Percentiles rank a stretch among this genome's conserved stretches.
These are phyloP conservation scores for Otolemur crassicaudatus DNA, from an alignment of 2,797 vertebrate species.

Conservation along the genomic window DNA sequence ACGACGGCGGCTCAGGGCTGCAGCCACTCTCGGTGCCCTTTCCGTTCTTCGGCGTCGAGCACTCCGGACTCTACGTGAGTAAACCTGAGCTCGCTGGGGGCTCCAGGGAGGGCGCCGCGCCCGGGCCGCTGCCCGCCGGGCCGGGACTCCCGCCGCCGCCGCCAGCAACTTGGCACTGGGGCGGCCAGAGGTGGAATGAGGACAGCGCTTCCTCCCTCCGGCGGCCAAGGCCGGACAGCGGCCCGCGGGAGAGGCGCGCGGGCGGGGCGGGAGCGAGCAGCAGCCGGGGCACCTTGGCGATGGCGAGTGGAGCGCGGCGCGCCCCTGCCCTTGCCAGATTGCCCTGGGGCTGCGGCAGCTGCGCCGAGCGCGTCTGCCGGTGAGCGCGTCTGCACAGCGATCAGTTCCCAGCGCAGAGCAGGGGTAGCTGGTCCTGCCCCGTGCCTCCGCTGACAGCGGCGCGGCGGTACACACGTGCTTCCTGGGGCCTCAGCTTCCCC, in stretches of 20 bases:
- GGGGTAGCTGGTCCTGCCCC: not conserved
- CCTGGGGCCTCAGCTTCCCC: not conserved
- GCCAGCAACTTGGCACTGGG: conserved; percentile 72
- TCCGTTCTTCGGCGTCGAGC: conserved; percentile 96
- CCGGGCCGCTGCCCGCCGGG: conserved; percentile 39
- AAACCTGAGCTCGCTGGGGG: conserved; percentile 57
- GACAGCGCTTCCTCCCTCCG: conserved; percentile 72
- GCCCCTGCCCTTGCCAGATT: not conserved
- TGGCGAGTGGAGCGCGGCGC: not conserved
- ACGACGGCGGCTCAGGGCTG: conserved; percentile 97
- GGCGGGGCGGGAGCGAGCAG: conserved; percentile 45
- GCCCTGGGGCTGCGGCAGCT: not conserved
- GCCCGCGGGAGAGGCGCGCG: conserved; percentile 55
- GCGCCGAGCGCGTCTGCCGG: too few relatives aligned
- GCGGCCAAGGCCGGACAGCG: conserved; percentile 74
- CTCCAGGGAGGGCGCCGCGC: not conserved
- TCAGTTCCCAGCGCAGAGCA: not conserved
- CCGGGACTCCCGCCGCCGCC: conserved; percentile 51
- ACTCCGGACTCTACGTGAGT: conserved; percentile 98
- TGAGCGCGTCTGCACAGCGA: not conserved
- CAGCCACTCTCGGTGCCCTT: conserved; percentile 93
- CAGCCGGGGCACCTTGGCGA: conserved; percentile 43
- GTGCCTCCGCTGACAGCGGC: not conserved
- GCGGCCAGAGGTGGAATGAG: conserved; percentile 75
- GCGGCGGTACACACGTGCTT: not conserved